Evolutionary conservation across 53 echinoderm and acorn worm species (phyloP), one percentile per base, ranked within the genome.

Genomic region (Paracentrotus lividus): DNA sequence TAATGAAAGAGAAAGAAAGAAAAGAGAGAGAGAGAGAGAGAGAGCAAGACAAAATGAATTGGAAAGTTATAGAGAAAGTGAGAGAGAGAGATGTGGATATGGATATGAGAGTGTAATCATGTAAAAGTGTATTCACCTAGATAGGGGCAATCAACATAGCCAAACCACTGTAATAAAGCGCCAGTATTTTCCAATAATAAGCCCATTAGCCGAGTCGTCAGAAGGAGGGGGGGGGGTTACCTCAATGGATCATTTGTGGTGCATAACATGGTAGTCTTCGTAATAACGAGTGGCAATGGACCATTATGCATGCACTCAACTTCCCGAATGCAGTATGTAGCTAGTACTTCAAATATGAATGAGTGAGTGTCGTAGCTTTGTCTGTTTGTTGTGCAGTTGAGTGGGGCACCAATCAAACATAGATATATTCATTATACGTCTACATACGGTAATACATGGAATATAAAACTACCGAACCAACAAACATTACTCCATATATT

Each of bases 161-260:
- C 59, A 78, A 78, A 58, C 78, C 81, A 57, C 57, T 42, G 92
- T 92, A 92, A 92, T 92, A 92, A 81, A 92, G 77, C 92, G 27
- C 33, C 92, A 92, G 78, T 57, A 92, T 92, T 92, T 92, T 92
- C 81, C 92, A 92, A 92, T 92, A 92, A 92, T 92, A 92, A 92
- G 92, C 92, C 92, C 81, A 92, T 92, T 92, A 92, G 92, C 40
- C 23, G 42, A 78, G 24, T 78, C 57, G 77, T 75, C 66, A 43
- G 89, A 23, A 15, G 89, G 89, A 66, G 38, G 60, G 56, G 65
- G 60, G 27, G 58, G 89, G 27, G 89, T 8, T 33, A 27, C 42
- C 72, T 75, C 53, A 34, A 90, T 15, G 66, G 66, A 66, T 90
- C 90, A 68, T 67, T 67, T 90, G 90, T 90, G 47, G 24, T 24